Conservation (phyloP, 2,113 vertebrate species). For the Neolamprologus devosi region DNA sequence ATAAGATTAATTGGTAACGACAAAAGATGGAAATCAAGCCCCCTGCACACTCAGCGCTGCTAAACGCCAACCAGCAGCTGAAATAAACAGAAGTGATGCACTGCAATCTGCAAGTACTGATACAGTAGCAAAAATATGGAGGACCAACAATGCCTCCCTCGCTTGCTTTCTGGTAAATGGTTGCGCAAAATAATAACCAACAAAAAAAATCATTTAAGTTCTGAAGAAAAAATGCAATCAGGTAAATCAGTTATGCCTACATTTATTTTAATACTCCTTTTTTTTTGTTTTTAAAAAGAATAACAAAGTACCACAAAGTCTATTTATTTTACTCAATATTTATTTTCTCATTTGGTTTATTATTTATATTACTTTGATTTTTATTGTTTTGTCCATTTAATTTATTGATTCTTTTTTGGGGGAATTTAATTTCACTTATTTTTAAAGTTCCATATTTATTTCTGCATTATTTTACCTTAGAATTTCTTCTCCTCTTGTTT, state of each 20-base stretch:
- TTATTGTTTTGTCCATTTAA: background rate
- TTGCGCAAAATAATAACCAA: background rate
- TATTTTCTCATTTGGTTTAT: background rate
- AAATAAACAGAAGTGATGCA: background rate
- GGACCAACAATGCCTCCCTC: background rate
- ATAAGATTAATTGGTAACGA: slow-evolving; percentile 32
- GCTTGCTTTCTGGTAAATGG: background rate
- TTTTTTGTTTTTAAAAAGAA: background rate
- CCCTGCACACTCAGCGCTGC: background rate
- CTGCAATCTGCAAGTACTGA: background rate
- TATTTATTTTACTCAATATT: background rate
- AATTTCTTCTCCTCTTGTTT: background rate
- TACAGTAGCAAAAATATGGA: background rate
- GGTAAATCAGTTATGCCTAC: accelerated
- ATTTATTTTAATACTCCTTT: background rate
- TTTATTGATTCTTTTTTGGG: background rate
- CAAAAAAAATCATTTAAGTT: background rate
- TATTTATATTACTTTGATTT: background rate
- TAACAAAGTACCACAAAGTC: background rate
- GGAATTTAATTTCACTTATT: background rate
- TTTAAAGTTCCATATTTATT: background rate
- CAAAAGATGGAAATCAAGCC: slow-evolving; percentile 26
- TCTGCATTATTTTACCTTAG: background rate
- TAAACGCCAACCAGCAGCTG: background rate
- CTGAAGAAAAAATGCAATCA: background rate